Evolutionary conservation across 2,113 vertebrate species (phyloP), one percentile per base, ranked within the genome.

Genomic region (Meriones unguiculatus): DNA sequence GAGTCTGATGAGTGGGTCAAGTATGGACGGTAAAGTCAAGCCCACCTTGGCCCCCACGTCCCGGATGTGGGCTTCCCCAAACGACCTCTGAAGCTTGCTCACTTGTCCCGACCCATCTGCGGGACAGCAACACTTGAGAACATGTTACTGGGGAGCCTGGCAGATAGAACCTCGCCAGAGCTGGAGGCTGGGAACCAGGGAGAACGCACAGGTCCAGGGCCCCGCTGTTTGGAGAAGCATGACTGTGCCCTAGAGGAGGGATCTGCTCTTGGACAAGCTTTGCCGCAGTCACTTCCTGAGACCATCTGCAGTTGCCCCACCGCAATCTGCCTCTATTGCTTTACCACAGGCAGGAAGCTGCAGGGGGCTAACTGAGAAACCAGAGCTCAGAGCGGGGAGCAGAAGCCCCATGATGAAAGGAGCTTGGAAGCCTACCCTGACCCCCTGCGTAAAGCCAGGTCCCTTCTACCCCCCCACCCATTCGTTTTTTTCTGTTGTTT

Each of bases 61-160:
- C 52, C 38, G 73, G 72, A 73, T 7, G 46, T 46, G 46, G 64
- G 25, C 93, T 35, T 84, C 52, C 75, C 65, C 65, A 85, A 28
- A n/a, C 73, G 92, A 95, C 94, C 94, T 86, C 7, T 30, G 90
- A 88, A 85, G 78, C 87, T 78, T 86, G 69, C 75, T 91, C 75
- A 72, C 82, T 91, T 35, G 65, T 65, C 87, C 57, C 87, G 82
- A 32, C 30, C 30, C 82, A 85, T 89, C 70, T 64, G 65, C 7
- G 87, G 69, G 64, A 87, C 22, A 93, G 91, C 25, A 88, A 91
- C 80, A 95, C 89, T 94, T 69, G 70, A 94, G 90, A 95, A 95
- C 96, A 92, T 24, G 64, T 85, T 72, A 90, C 6, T 22, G 87
- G 93, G 41, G 90, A 93, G n/a, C 87, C 72, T 46, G 76, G 89